Evolutionary conservation across 2,797 vertebrate genomes (phyloP).

Genomic region (Craterocephalus amniculus): DNA sequence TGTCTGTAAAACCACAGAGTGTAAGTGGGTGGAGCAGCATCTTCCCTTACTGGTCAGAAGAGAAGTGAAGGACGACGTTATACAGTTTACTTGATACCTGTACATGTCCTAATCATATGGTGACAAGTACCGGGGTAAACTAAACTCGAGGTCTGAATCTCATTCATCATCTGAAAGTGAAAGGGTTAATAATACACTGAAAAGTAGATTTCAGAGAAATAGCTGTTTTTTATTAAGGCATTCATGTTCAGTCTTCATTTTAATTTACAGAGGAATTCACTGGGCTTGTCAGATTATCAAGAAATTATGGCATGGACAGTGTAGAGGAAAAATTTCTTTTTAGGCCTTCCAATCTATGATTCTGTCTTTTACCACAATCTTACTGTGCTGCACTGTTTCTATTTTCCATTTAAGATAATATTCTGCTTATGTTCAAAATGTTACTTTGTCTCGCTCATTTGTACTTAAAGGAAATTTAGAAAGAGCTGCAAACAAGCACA

Average conservation of each 20-base stretch:
- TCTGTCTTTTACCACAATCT: neutral
- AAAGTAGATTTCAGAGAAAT: neutral
- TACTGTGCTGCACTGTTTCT: neutral
- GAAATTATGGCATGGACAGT: neutral
- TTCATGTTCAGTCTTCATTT: neutral
- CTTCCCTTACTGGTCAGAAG: neutral
- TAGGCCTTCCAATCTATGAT: conserved; percentile 3
- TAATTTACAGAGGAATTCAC: neutral
- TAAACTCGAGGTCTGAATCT: conserved; percentile 2
- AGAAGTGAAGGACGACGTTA: neutral
- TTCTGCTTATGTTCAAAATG: conserved; percentile 1
- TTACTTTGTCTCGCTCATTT: neutral
- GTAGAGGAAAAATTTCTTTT: neutral
- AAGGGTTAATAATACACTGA: neutral
- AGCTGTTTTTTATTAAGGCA: neutral
- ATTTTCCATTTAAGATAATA: too few species aligned
- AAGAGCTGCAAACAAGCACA: neutral
- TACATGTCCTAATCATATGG: neutral
- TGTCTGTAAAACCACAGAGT: neutral
- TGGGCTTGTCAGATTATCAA: conserved; percentile 3
- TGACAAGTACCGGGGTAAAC: neutral
- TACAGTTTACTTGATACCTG: neutral
- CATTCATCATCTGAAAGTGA: neutral
- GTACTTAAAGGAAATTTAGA: neutral
- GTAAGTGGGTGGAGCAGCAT: neutral